Base-by-base conservation (phyloP, 2,797 vertebrate species). In the Acrocephalus scirpaceus region DNA sequence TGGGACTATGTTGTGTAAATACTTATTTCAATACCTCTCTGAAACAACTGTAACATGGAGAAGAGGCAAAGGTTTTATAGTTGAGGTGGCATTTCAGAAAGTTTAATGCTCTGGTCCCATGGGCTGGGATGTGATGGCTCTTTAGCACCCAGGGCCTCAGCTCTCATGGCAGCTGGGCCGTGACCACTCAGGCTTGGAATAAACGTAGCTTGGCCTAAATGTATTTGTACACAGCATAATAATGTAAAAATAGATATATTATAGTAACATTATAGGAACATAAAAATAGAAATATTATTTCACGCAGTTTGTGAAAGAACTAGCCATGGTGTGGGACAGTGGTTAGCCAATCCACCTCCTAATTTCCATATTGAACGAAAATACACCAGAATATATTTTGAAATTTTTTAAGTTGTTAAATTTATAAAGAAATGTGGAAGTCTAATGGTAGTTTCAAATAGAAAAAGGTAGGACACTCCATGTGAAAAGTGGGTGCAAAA, bases 161-260 rank as follows among this genome's bases (percentile, higher is more conserved):
- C 32, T 62, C 32, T 40, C 15, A 4, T 7, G n/a, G 34, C 26
- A 32, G 16, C 25, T 26, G 38, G 38, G 50, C 27, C 0, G 0
- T 64, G 50, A 29, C 34, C 47, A 4, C 47, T 56, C 30, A 51
- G 82, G 25, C 40, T 76, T 71, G 57, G 53, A 89, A 56, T 66
- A 56, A 54, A 54, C 10, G 9, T 38, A 32, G 1, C 20, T 29
- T 75, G 62, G 47, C 30, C 34, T 54, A 9, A 29, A 32, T 70
- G 10, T 38, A 22, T 7, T 58, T 60, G n/a, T n/a, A 44, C 27
- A 25, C 15, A 48, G 11, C 6, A 50, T 27, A 78, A 38, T 34
- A 26, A 71, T 34, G 45, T 15, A 45, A 65, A 69, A 53, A 25
- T 21, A 74, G 8, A 56, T 60, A 30, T 42, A 17, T 22, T 58